Percentiles rank a stretch among this genome's conserved stretches.
These are phyloP conservation scores for Turnix velox DNA, from an alignment of 2,113 vertebrate genomes.

Conservation along the genomic window DNA sequence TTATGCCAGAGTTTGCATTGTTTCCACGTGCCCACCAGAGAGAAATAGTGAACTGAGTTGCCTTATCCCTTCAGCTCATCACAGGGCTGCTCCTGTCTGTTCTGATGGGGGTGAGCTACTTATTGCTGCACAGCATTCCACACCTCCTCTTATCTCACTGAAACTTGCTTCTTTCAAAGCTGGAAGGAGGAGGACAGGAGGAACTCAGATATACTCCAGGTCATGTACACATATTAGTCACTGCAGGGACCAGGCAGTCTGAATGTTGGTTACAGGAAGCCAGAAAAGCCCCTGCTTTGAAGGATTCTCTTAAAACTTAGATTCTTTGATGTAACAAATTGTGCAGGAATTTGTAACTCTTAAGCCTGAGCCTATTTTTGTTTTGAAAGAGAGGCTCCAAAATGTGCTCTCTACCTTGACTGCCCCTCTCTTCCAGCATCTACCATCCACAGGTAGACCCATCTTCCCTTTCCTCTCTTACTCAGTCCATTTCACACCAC, in stretches of 20 bases:
- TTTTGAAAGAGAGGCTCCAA: not conserved
- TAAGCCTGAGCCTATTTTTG: not conserved
- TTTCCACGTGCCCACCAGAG: not conserved
- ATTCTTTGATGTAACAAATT: not conserved
- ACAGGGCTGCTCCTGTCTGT: not conserved
- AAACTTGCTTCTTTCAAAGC: not conserved
- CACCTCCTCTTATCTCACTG: not conserved
- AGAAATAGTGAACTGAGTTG: not conserved
- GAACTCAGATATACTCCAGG: fast-evolving
- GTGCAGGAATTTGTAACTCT: not conserved
- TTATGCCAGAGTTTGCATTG: not conserved
- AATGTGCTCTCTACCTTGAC: not conserved
- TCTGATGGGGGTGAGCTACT: not conserved
- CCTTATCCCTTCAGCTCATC: not conserved
- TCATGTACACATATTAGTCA: not conserved
- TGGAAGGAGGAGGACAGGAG: not conserved
- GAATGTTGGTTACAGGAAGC: not conserved
- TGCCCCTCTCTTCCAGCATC: not conserved
- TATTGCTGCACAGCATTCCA: fast-evolving
- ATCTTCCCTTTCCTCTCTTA: not conserved
- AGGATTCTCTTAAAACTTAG: not conserved
- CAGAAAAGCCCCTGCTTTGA: not conserved
- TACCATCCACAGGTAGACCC: not conserved
- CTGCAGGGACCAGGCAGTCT: not conserved
- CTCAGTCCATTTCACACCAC: not conserved